Evolutionary conservation across 2,113 vertebrate genomes (phyloP), one percentile per base, ranked within the genome.

Genomic region (Anarhynchus alexandrinus): DNA sequence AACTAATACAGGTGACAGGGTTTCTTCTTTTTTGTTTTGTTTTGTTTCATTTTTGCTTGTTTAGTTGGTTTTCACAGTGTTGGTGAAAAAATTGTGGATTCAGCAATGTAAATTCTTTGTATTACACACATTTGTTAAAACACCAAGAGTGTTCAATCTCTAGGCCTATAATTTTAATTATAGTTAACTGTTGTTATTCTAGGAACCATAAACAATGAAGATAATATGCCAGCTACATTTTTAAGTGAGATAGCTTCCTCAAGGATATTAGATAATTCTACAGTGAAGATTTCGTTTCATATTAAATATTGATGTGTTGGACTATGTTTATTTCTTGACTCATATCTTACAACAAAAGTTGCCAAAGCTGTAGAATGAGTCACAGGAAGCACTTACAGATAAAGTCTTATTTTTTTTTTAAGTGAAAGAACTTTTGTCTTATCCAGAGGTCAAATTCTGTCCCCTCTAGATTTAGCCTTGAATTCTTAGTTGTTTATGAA

Each of bases 1-100:
- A 5, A 2, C 10, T 18, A 49, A 43, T 25, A 29, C 1, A 45
- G 6, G 6, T 89, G 20, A 15, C 6, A 26, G 9, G 2, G 2
- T 7, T 47, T 82, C 13, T 57, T 64, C 8, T 32, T 30, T 52
- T 54, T n/a, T 65, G 8, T 32, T 55, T 74, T 74, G 1, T 42
- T 81, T 34, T 42, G 5, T 26, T 76, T 52, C 2, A 26, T 57
- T 86, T 89, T 74, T 66, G 5, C 2, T 40, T 71, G 14, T 49
- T 74, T 66, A 32, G 10, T 58, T 72, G 15, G 0, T 72, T 94
- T 77, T 64, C 43, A 15, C 13, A 23, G 2, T 62, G 9, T 27
- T 47, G 19, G 9, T 61, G 26, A 65, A 79, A 71, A 81, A 4
- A 21, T 2, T 76, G 26, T 80, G 13, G 12, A 57, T 58, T 81